Percentiles rank a stretch among this genome's conserved stretches.
phyloP scores from a whole-genome alignment of 64 coral and sea anemone species.

The Cladopsammia gracilis region DNA sequence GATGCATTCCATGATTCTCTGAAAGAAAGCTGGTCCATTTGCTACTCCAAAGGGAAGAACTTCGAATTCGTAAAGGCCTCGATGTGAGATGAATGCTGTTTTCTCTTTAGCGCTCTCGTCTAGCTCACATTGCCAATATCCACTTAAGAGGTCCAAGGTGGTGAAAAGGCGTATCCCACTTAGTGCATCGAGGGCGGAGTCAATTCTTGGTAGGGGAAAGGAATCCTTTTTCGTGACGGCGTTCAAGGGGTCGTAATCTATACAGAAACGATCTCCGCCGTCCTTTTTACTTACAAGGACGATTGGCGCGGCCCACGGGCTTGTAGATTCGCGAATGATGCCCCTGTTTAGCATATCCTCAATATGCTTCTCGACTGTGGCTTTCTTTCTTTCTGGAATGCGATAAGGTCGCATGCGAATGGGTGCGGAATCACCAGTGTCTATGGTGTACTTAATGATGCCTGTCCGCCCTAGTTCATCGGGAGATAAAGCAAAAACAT shows the following conservation, averaged over 20 bases:
- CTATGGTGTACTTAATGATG: not conserved
- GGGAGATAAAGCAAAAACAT: not conserved
- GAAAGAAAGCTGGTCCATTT: constrained; percentile 31
- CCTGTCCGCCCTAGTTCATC: not conserved
- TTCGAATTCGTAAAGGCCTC: constrained; percentile 36
- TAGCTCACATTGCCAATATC: constrained; percentile 41
- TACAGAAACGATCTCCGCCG: not conserved
- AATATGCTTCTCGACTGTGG: not conserved
- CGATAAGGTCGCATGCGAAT: not conserved
- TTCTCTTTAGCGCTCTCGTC: constrained; percentile 2
- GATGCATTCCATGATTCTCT: constrained; percentile 30
- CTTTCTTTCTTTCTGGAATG: not conserved
- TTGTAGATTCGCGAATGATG: not conserved
- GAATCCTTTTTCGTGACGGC: constrained; percentile 9
- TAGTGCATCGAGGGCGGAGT: too few species aligned
- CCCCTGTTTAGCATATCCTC: not conserved
- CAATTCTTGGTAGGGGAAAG: not conserved
- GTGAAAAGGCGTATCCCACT: too few species aligned
- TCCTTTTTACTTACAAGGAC: not conserved
- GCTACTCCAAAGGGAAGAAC: constrained; percentile 37
- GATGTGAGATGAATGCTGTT: constrained; percentile 54
- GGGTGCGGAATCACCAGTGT: not conserved
- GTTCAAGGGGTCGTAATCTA: not conserved
- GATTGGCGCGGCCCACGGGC: not conserved
- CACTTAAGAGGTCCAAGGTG: constrained; percentile 14